Conservation (phyloP, 1,140 invertebrate species). For the Bicyclus anynana region DNA sequence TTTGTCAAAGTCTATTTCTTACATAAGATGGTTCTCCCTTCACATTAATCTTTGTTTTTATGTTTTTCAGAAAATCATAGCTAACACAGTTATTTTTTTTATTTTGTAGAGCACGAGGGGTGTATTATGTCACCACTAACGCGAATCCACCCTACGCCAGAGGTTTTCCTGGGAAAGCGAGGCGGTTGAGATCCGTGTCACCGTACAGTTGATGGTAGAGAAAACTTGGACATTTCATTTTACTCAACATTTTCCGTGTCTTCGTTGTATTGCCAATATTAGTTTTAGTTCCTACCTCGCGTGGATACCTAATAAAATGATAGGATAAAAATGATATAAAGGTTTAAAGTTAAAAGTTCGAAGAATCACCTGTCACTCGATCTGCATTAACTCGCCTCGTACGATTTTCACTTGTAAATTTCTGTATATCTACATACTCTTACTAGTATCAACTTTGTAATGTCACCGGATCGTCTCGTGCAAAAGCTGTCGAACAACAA, state of each 20-base stretch:
- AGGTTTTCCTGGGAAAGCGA: conserved; percentile 84
- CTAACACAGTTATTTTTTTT: not conserved
- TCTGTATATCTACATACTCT: too few species aligned
- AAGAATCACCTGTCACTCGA: too few species aligned
- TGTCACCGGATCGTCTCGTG: too few species aligned
- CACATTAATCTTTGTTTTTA: too few species aligned
- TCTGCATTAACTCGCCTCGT: too few species aligned
- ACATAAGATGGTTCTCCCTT: too few species aligned
- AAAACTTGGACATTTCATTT: not conserved
- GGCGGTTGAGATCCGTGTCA: conserved; percentile 50
- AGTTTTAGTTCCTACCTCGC: conserved; percentile 20
- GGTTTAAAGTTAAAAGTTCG: too few species aligned
- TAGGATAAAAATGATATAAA: not conserved
- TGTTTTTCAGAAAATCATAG: too few species aligned
- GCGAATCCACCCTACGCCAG: conserved; percentile 89
- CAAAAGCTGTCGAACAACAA: too few species aligned
- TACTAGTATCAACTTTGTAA: too few species aligned
- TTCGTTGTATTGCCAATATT: not conserved
- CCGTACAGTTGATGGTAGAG: conserved; percentile 48
- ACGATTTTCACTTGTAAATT: too few species aligned
- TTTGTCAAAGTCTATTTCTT: too few species aligned
- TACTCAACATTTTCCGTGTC: not conserved
- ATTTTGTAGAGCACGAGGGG: conserved; percentile 83
- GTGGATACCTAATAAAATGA: conserved; percentile 1
- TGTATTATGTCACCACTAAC: conserved; percentile 91